Evolutionary conservation across 2,888 invertebrate species (phyloP), one percentile per base, ranked within the genome.

Genomic region (Yponomeuta cagnagella): DNA sequence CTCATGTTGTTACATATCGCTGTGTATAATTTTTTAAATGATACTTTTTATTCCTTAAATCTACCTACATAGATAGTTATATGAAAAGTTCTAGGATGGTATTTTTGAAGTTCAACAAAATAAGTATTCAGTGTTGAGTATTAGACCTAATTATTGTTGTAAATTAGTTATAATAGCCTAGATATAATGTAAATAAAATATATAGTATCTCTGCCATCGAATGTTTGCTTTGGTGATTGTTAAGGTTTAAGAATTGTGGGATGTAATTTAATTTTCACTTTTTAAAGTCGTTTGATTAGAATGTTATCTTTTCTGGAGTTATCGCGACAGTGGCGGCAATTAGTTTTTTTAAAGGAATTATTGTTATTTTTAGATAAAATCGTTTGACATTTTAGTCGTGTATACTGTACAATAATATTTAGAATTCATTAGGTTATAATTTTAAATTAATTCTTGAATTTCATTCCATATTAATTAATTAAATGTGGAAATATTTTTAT

Each of bases 111-210:
- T 68, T 69, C 15, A 68, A 69, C 12, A 48, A 58, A 12, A 66
- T 52, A 71, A 71, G 68, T 68, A 68, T 68, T 68, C 68, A 68
- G 31, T 68, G 68, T 68, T 68, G 68, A 68, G 68, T 68, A 68
- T 68, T 68, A 68, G 68, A 68, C 12, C 23, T 67, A n/a, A 33
- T n/a, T 67, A 64, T 23, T 64, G 52, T 2, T 64, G 37, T 67
- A 67, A 67, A 67, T 67, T 37, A 37, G 37, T 67, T 48, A 8
- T 43, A 1, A 33, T 65, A 31, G 31, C 65, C 12, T 31, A 65
- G 2, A 31, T 31, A 30, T 33, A n/a, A 5, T 68, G 68, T 68
- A 68, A 10, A 43, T 68, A 68, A 68, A 66, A 10, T 37, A n/a
- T 68, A 68, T 10, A n/a, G 2, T 23, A 23, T 68, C 43, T 68